phyloP scores from a whole-genome alignment of 2,888 invertebrate species.

The Gryllus longicercus region DNA sequence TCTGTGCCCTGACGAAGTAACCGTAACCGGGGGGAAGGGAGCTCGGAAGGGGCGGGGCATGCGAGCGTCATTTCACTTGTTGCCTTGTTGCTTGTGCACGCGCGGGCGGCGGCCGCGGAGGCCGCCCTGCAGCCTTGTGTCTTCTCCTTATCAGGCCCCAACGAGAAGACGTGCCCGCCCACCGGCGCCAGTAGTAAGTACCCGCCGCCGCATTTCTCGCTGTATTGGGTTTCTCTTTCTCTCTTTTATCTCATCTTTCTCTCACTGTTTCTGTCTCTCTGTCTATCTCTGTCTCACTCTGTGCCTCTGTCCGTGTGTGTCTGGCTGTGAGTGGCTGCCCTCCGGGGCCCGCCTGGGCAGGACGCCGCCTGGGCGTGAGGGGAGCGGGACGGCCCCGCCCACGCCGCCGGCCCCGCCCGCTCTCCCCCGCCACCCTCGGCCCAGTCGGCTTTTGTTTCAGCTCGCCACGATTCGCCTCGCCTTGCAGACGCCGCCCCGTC shows the following conservation, averaged over 20 bases:
- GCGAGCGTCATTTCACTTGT: conserved; percentile 3
- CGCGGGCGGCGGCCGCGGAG: background rate
- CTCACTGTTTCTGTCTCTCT: background rate
- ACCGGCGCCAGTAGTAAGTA: conserved; percentile 57
- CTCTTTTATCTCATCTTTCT: background rate
- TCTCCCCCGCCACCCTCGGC: background rate
- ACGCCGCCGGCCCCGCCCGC: background rate
- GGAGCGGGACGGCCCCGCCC: background rate
- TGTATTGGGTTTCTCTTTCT: background rate
- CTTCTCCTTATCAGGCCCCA: conserved; percentile 52
- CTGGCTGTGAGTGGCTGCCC: background rate
- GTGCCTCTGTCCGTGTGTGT: background rate
- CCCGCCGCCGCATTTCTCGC: background rate
- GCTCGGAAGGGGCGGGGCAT: background rate
- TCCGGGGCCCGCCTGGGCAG: background rate
- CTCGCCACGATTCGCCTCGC: background rate
- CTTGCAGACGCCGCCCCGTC: no score
- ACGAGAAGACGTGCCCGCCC: conserved; percentile 56
- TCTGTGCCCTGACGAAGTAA: background rate
- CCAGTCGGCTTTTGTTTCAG: background rate
- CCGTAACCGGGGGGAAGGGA: background rate
- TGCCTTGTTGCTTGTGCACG: background rate
- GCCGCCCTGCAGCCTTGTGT: conserved; percentile 8
- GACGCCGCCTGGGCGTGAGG: background rate
- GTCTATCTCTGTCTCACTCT: background rate